Percentiles rank a stretch among this genome's conserved stretches.
phyloP scores from a whole-genome alignment of 1,140 invertebrate species.

The Stegodyphus dumicola region DNA sequence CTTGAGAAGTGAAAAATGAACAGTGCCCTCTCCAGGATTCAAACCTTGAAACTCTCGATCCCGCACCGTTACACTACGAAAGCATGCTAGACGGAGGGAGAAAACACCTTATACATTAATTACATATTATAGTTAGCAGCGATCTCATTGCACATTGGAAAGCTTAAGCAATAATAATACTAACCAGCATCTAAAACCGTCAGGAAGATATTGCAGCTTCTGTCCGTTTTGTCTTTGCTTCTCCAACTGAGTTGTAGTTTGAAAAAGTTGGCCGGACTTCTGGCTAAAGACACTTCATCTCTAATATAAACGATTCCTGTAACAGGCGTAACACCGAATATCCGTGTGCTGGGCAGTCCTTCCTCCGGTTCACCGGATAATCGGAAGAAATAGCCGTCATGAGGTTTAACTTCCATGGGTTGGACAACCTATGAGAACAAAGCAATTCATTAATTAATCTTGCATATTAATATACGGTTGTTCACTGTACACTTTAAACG shows the following conservation, averaged over 20 bases:
- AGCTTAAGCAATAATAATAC: no score
- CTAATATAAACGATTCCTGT: slow-evolving; percentile 27
- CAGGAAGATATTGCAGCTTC: not conserved
- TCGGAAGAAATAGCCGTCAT: slow-evolving; percentile 45
- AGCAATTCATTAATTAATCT: not conserved
- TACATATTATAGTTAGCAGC: no score
- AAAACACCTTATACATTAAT: no score
- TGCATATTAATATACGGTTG: not conserved
- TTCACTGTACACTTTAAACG: no score
- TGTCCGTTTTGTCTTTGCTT: slow-evolving; percentile 18
- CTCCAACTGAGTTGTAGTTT: slow-evolving; percentile 18
- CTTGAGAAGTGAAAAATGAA: no score
- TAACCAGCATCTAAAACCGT: slow-evolving; percentile 21
- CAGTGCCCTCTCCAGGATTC: no score
- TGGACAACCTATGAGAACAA: slow-evolving; percentile 3
- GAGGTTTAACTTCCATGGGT: slow-evolving; percentile 38
- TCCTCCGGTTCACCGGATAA: not conserved
- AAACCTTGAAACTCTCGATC: no score
- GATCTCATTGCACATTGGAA: no score
- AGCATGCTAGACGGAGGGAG: no score
- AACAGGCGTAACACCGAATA: slow-evolving; percentile 37
- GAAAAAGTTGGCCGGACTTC: slow-evolving; percentile 1
- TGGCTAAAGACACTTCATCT: slow-evolving; percentile 28
- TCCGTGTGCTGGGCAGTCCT: not conserved
- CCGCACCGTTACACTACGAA: no score